These are phyloP conservation scores for Dynastes grantii DNA, from an alignment of 2,888 invertebrate genomes.

Conservation along the genomic window DNA sequence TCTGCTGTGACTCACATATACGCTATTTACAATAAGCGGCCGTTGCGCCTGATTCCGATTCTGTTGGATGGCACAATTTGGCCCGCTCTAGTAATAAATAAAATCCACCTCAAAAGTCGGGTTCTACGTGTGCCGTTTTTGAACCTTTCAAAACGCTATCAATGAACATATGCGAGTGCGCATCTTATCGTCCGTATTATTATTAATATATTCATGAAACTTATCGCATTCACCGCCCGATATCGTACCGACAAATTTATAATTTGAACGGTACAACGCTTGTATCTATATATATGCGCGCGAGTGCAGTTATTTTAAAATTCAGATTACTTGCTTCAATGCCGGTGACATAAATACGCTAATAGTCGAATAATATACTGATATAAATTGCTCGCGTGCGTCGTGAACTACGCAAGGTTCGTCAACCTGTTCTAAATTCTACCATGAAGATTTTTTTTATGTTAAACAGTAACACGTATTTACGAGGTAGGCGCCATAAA, in stretches of 20 bases:
- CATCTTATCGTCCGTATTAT: background rate
- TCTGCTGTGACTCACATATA: no score
- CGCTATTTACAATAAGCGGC: no score
- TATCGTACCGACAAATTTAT: background rate
- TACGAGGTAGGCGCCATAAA: no score
- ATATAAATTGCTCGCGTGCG: conserved; percentile 24
- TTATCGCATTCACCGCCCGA: no score
- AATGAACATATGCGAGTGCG: background rate
- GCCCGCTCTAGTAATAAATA: no score
- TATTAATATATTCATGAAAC: no score
- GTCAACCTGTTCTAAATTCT: conserved; percentile 39
- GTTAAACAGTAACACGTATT: no score
- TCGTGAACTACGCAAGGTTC: conserved; percentile 16
- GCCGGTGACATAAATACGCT: conserved; percentile 33
- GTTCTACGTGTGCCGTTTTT: no score
- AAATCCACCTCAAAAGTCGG: no score
- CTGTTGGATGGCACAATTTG: no score
- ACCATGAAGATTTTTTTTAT: background rate
- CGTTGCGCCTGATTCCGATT: no score
- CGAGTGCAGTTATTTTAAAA: conserved; percentile 37
- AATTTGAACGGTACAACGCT: conserved; percentile 1
- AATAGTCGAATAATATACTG: conserved; percentile 28
- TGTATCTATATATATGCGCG: background rate
- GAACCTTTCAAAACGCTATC: background rate
- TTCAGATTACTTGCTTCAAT: conserved; percentile 27